phyloP scores from a whole-genome alignment of 2,113 vertebrate genomes.

The Gallinago paraguaiae region DNA sequence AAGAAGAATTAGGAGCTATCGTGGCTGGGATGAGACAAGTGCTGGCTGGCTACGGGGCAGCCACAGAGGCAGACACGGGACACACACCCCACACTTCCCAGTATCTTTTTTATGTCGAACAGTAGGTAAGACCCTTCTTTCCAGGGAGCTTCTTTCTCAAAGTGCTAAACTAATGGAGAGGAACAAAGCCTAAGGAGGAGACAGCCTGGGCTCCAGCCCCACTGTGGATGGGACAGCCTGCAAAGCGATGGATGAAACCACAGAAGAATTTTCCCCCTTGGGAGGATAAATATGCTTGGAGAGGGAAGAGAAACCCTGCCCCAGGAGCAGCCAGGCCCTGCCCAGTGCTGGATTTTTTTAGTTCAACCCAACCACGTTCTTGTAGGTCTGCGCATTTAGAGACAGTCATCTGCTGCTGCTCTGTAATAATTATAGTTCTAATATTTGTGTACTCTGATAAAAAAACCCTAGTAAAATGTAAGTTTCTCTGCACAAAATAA shows the following conservation, averaged over 20 bases:
- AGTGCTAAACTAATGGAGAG: not conserved
- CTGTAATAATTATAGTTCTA: not conserved
- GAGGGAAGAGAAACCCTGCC: not conserved
- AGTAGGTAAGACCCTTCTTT: not conserved
- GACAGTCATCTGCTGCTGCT: not conserved
- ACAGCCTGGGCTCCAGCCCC: not conserved
- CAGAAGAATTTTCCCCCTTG: not conserved
- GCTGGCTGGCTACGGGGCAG: accelerated
- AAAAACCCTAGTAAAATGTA: not conserved
- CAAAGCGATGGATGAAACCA: not conserved
- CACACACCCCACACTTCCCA: not conserved
- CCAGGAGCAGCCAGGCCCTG: not conserved
- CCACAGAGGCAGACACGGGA: not conserved
- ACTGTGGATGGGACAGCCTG: not conserved
- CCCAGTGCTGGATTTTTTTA: not conserved
- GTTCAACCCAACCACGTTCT: not conserved
- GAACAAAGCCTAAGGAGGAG: not conserved
- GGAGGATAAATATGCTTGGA: not conserved
- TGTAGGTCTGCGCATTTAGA: not conserved
- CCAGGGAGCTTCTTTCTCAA: not conserved
- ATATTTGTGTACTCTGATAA: not conserved
- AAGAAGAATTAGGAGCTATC: not conserved
- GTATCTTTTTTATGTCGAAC: not conserved
- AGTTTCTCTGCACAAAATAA: not conserved
- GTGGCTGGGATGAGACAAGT: not conserved